Conservation (phyloP, 2,888 invertebrate species). For the Pyrrhia umbra region DNA sequence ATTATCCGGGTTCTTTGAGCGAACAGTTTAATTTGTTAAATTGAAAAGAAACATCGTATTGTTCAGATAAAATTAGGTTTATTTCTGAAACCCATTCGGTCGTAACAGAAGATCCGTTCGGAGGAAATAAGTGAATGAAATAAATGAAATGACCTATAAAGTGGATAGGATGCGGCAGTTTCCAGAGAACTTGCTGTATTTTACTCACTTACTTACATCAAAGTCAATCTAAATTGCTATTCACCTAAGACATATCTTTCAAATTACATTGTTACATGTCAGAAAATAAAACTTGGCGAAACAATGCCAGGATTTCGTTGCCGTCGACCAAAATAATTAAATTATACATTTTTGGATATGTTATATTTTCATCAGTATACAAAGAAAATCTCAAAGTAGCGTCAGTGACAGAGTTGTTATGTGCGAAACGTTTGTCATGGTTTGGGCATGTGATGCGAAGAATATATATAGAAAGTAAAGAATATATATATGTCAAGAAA, state of each 20-base stretch:
- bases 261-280: too few species aligned
- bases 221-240: background rate
- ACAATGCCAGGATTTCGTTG: too few species aligned
- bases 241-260: too few species aligned
- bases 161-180: slow-evolving; percentile 83
- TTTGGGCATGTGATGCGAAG: too few species aligned
- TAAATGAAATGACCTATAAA: slow-evolving; percentile 88
- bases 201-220: slow-evolving; percentile 64
- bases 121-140: slow-evolving; percentile 86
- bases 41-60: slow-evolving; percentile 88
- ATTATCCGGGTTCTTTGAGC: slow-evolving; percentile 67
- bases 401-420: too few species aligned
- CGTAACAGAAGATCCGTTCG: slow-evolving; percentile 85
- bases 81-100: slow-evolving; percentile 86
- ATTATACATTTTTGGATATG: too few species aligned
- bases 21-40: slow-evolving; percentile 86
- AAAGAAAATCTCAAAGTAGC: too few species aligned
- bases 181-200: slow-evolving; percentile 74
- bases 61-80: slow-evolving; percentile 86
- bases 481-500: too few species aligned
- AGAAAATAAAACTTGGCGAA: too few species aligned
- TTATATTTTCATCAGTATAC: too few species aligned
- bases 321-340: background rate
- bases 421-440: too few species aligned
- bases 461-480: too few species aligned